Evolutionary conservation across 1,140 invertebrate species (phyloP), one percentile per base, ranked within the genome.

Genomic region (Drosophila insularis): DNA sequence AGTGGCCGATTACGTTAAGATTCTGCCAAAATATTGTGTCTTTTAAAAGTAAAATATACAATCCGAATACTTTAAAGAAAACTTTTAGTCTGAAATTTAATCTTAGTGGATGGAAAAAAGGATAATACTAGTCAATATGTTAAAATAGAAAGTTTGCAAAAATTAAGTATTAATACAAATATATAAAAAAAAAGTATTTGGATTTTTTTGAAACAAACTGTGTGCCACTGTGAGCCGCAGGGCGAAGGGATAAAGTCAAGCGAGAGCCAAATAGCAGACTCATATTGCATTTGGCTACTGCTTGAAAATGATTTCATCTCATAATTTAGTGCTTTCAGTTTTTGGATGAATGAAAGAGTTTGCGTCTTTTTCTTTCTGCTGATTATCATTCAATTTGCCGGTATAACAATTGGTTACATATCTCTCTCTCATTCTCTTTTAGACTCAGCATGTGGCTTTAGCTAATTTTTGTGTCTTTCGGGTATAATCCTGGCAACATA

Each of bases 191-290:
- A n/a, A n/a, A n/a, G n/a, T n/a, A n/a, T n/a, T n/a, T n/a, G n/a
- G n/a, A n/a, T n/a, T n/a, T n/a, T n/a, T n/a, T n/a, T n/a, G n/a
- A n/a, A n/a, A n/a, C n/a, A n/a, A n/a, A n/a, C n/a, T n/a, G n/a
- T n/a, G n/a, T n/a, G 27, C 27, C 27, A 27, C 27, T 27, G 27
- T 27, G 27, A 5, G 5, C 6, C 81, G 81, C 74, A 69, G 71
- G 65, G 67, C 74, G 60, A 80, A 59, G 43, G 86, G 81, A 87
- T 86, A 87, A 85, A 86, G 69, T 65, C 63, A 61, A 66, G 56
- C 53, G 39, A 39, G 54, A 69, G 63, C 66, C 43, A 75, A 86
- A 87, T 78, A 87, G 69, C 81, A 68, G 70, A 70, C 78, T 81
- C 64, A 64, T 81, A 85, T 86, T 85, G 68, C 74, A 76, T 46